Evolutionary conservation across 2,113 vertebrate genomes (phyloP).

Genomic region (Rhinogobius similis): DNA sequence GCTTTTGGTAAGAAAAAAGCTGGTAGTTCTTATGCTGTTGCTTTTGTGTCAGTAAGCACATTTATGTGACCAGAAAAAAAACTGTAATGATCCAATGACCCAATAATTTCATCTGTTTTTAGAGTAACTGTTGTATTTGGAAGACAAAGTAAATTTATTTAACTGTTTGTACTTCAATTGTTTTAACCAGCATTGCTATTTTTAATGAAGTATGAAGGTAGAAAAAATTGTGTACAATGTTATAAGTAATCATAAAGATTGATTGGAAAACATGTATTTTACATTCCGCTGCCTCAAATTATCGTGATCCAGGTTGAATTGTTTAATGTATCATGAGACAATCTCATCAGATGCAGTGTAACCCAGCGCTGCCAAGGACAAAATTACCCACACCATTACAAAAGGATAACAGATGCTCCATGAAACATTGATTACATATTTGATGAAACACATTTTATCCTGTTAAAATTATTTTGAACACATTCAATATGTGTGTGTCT

Average conservation of each 20-base stretch:
- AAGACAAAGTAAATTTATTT: too few relatives aligned
- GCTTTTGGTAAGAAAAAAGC: slow-evolving; percentile 86
- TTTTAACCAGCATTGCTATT: too few relatives aligned
- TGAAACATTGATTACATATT: neutral
- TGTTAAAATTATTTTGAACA: neutral
- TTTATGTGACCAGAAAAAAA: too few relatives aligned
- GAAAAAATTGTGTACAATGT: too few relatives aligned
- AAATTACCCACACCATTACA: neutral
- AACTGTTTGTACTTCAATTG: too few relatives aligned
- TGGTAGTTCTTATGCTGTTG: neutral
- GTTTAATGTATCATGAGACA: neutral
- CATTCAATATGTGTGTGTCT: neutral
- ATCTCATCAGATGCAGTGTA: slow-evolving; percentile 2
- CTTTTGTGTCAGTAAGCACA: neutral
- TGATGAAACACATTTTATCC: neutral
- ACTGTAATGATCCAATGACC: too few relatives aligned
- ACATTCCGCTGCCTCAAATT: neutral
- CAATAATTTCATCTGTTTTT: too few relatives aligned
- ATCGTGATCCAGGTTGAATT: slow-evolving; percentile 6
- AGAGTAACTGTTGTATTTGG: too few relatives aligned
- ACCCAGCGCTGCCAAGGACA: neutral
- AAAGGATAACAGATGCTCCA: neutral
- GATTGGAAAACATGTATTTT: neutral
- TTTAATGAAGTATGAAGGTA: too few relatives aligned
- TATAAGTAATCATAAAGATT: too few relatives aligned